Evolutionary conservation across 1,140 invertebrate genomes (phyloP).

Genomic region (Anoplolepis gracilipes): DNA sequence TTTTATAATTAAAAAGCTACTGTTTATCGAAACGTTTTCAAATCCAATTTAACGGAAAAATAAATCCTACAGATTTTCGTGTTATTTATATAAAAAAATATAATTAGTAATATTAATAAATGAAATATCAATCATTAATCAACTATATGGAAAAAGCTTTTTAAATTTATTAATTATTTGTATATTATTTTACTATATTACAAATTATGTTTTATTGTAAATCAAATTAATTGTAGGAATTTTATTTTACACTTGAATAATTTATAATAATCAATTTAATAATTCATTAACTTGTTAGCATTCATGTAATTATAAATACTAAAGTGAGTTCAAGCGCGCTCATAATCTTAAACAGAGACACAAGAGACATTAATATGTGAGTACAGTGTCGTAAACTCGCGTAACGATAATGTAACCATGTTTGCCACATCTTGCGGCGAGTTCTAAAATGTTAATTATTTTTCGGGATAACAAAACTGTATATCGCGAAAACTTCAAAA

Average conservation of each 20-base stretch:
- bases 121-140: neutral
- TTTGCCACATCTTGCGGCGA: neutral
- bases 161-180: neutral
- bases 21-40: neutral
- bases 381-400: conserved; percentile 2
- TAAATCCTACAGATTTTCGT: too few species aligned
- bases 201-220: too few species aligned
- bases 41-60: neutral
- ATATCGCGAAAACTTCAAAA: neutral
- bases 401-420: conserved; percentile 27
- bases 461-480: conserved; percentile 8
- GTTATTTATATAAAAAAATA: neutral
- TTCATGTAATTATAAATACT: neutral
- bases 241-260: neutral
- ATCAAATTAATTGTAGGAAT: too few species aligned
- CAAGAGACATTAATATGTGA: conserved; percentile 18
- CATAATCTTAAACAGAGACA: conserved; percentile 10
- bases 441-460: conserved; percentile 34
- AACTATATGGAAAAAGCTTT: neutral
- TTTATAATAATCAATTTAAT: neutral
- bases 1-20: conserved; percentile 23
- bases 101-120: neutral
- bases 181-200: neutral
- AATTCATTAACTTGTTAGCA: neutral
- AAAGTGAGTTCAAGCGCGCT: neutral